These are phyloP conservation scores for Serripes groenlandicus DNA, from an alignment of 2,888 invertebrate genomes.

Conservation along the genomic window DNA sequence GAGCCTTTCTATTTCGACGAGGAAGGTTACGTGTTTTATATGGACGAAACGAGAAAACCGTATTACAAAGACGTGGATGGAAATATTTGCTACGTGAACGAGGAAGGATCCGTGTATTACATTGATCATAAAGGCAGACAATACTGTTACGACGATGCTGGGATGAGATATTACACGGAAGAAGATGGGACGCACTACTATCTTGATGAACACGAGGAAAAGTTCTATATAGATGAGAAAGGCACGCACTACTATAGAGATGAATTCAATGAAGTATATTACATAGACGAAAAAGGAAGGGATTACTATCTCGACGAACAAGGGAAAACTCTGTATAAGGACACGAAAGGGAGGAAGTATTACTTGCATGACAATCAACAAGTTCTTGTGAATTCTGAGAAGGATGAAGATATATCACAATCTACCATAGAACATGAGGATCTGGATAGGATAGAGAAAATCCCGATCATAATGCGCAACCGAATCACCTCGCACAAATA, in stretches of 20 bases:
- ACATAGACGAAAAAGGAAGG: slow-evolving; percentile 40
- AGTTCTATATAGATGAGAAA: slow-evolving; percentile 35
- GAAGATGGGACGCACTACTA: slow-evolving; percentile 26
- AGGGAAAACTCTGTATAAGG: slow-evolving; percentile 31
- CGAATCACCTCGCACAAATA: slow-evolving; percentile 17
- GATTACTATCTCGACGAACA: slow-evolving; percentile 42
- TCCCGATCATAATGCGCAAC: slow-evolving; percentile 5
- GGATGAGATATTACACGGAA: slow-evolving; percentile 25
- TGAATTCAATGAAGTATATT: slow-evolving; percentile 29
- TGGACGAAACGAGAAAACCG: slow-evolving; percentile 35
- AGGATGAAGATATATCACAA: slow-evolving; percentile 1
- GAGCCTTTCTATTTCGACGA: slow-evolving; percentile 43
- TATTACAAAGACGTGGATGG: slow-evolving; percentile 40
- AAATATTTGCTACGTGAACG: slow-evolving; percentile 34
- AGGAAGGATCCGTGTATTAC: slow-evolving; percentile 36
- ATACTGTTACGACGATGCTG: slow-evolving; percentile 34
- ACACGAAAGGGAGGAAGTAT: slow-evolving; percentile 29
- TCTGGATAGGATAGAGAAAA: not conserved
- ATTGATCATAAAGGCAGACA: slow-evolving; percentile 38
- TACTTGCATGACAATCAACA: slow-evolving; percentile 17
- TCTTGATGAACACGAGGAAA: not conserved
- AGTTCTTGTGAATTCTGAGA: slow-evolving; percentile 1
- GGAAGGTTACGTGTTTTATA: slow-evolving; percentile 35
- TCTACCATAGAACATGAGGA: not conserved
- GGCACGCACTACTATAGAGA: slow-evolving; percentile 38